Evolutionary conservation across 37 sponge, comb jelly and placozoan genomes (phyloP), one percentile per base, ranked within the genome.

Genomic region (Hexactinellida sp.): DNA sequence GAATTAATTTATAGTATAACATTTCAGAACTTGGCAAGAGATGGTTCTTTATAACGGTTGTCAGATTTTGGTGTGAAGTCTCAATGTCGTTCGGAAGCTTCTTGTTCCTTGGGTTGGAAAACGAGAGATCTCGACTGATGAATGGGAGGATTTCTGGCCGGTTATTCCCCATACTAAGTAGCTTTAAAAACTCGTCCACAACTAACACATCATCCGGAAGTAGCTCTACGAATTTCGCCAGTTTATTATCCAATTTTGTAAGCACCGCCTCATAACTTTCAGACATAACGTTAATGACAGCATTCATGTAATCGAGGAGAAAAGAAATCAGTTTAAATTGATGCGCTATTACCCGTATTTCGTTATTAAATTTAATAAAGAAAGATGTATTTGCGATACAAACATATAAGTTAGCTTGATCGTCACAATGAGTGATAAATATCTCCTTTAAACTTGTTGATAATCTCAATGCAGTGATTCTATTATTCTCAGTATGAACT

Each of bases 91-190:
- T 63, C 5, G 76, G 76, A 1, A 63, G 76, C 30, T 63, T 63
- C 76, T 63, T 63, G 13, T 63, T 63, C 34, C 76, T 10, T 32
- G 76, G 76, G 30, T 63, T 63, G 5, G 76, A 63, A 63, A 63
- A 63, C 30, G 76, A 63, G 13, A 63, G 76, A n/a, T 63, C 76
- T 25, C 76, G 3, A n/a, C 76, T 63, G 3, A 63, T 63, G 13
- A 63, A 63, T 23, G 76, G 76, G 30, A 63, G 76, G 13, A 63
- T 63, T 28, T 63, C 76, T 3, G 76, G 76, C 13, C 76, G 25
- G 30, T 63, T 63, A n/a, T 63, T 63, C 76, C 76, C 76, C 76
- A 63, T 63, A 28, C 76, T 63, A 7, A 63, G 76, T 7, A 63
- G 76, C 13, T 63, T 63, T 63, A 63, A n/a, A 28, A 63, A 63